phyloP scores from a whole-genome alignment of 2,888 invertebrate species.

The Mystacides longicornis region DNA sequence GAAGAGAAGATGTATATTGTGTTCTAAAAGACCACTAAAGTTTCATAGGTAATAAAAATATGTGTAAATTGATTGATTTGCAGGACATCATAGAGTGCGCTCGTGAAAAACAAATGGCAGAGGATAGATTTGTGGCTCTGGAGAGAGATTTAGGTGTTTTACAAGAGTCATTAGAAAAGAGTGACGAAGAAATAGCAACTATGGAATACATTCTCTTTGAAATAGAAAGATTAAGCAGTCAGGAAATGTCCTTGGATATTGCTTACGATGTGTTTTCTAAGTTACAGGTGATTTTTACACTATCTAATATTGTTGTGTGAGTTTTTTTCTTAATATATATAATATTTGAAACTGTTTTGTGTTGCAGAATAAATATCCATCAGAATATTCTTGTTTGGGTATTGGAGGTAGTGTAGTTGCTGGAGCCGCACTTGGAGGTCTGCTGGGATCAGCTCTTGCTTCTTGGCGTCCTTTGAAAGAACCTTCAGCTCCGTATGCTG shows the following conservation, averaged over 20 bases:
- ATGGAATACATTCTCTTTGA: slow-evolving; percentile 61
- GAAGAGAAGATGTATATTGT: too few species aligned
- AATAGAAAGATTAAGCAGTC: slow-evolving; percentile 53
- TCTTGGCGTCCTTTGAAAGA: slow-evolving; percentile 73
- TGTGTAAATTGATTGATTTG: slow-evolving; percentile 21
- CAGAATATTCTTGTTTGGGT: slow-evolving; percentile 77
- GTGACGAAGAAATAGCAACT: slow-evolving; percentile 64
- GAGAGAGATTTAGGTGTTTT: slow-evolving; percentile 72
- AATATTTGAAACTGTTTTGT: not conserved
- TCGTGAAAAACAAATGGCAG: slow-evolving; percentile 64
- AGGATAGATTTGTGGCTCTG: slow-evolving; percentile 71
- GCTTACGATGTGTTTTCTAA: slow-evolving; percentile 42
- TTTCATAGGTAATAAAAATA: not conserved
- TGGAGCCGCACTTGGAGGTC: slow-evolving; percentile 74
- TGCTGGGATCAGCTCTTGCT: slow-evolving; percentile 66
- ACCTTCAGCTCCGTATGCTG: slow-evolving; percentile 56
- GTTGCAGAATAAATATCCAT: slow-evolving; percentile 34
- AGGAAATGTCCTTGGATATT: slow-evolving; percentile 36
- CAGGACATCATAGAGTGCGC: slow-evolving; percentile 84
- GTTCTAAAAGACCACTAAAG: too few species aligned
- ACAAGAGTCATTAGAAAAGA: slow-evolving; percentile 58
- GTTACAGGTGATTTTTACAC: slow-evolving; percentile 37
- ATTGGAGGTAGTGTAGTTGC: slow-evolving; percentile 78
- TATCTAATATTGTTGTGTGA: not conserved
- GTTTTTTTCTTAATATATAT: not conserved